Percentiles rank a stretch among this genome's conserved stretches.
phyloP scores from a whole-genome alignment of 2,888 invertebrate species.

The Lycia hirtaria region DNA sequence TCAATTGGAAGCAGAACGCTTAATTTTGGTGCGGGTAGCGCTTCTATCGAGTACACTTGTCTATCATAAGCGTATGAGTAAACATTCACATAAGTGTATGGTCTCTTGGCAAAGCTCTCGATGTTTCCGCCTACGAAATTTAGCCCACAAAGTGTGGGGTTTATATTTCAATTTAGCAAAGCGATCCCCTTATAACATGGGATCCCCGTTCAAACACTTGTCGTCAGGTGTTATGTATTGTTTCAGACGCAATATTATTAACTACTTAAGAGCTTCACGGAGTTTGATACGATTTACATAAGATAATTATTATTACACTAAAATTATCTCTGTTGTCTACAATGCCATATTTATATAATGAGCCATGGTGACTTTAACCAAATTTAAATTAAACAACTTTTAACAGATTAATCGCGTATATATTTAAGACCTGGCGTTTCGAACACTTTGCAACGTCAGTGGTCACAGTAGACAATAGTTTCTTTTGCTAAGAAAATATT shows the following conservation, averaged over 20 bases:
- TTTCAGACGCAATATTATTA: conserved; percentile 1
- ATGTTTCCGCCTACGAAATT: neutral
- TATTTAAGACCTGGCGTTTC: no score
- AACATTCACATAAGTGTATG: conserved; percentile 9
- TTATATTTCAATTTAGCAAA: conserved; percentile 24
- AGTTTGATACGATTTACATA: neutral
- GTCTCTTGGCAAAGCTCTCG: neutral
- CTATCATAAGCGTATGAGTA: conserved; percentile 1
- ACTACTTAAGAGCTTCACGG: neutral
- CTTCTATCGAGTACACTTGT: neutral
- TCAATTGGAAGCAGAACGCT: no score
- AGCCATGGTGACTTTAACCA: no score
- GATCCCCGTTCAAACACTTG: conserved; percentile 18
- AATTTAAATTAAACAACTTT: no score
- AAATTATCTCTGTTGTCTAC: no score
- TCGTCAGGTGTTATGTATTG: conserved; percentile 8
- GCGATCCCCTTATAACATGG: conserved; percentile 16
- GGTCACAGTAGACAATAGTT: no score
- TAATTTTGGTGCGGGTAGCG: neutral
- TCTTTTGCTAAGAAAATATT: no score
- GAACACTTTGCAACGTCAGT: no score
- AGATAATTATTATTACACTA: neutral
- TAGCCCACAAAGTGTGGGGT: conserved; percentile 4
- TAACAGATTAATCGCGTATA: no score
- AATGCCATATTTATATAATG: no score